Evolutionary conservation across 1,140 invertebrate genomes (phyloP).

Genomic region (Oedothorax gibbosus): DNA sequence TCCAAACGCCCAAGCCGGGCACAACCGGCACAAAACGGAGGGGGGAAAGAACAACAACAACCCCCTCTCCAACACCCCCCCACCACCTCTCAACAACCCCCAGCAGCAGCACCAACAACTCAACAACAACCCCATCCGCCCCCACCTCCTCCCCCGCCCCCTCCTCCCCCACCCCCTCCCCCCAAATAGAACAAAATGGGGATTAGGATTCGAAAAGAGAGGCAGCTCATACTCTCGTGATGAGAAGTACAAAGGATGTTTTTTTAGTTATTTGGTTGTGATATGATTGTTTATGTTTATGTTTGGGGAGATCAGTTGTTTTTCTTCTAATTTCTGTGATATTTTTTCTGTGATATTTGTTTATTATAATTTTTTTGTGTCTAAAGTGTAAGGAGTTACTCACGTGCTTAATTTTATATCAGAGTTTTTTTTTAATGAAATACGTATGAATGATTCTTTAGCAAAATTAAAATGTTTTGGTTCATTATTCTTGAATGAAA

Average conservation of each 20-base stretch:
- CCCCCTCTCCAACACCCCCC: neutral
- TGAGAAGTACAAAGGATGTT: neutral
- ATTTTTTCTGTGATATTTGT: no score
- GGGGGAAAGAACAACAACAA: constrained; percentile 20
- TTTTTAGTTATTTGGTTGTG: neutral
- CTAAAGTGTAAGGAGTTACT: no score
- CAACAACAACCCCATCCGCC: constrained; percentile 18
- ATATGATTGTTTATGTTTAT: no score
- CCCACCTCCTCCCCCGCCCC: constrained; percentile 44
- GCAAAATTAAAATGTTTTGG: no score
- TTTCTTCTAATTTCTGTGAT: no score
- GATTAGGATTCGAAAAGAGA: neutral
- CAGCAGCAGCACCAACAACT: constrained; percentile 15
- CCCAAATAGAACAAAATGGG: neutral
- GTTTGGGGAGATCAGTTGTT: no score
- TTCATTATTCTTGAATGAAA: no score
- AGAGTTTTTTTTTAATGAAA: no score
- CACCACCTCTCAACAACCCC: neutral
- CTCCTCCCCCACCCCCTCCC: constrained; percentile 25
- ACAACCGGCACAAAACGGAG: constrained; percentile 12
- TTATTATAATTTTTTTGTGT: no score
- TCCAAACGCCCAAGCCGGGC: constrained; percentile 26
- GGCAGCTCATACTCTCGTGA: neutral
- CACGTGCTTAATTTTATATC: no score
- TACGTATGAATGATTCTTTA: no score